These are phyloP conservation scores for Gambusia yucatana DNA, from an alignment of 2,797 vertebrate species.

Conservation along the genomic window DNA sequence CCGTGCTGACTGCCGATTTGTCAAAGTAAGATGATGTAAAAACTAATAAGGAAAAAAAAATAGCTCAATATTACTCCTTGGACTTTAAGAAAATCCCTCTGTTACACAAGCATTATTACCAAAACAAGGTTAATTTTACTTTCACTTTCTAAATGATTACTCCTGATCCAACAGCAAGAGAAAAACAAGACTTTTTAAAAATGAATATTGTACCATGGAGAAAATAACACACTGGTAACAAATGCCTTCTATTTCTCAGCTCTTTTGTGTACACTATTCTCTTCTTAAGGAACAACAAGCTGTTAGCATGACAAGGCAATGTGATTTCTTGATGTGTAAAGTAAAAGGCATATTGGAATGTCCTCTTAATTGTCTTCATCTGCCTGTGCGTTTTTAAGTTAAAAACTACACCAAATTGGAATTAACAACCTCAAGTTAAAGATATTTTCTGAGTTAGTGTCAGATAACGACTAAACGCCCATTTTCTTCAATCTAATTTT, in stretches of 20 bases:
- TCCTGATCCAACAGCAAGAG: background rate
- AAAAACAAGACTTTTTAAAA: background rate
- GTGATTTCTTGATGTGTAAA: background rate
- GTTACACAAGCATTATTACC: background rate
- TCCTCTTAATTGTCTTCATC: background rate
- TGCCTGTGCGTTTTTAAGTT: background rate
- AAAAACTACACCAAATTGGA: conserved; percentile 1
- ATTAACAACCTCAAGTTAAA: conserved; percentile 17
- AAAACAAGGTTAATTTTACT: conserved; percentile 18
- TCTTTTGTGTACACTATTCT: background rate
- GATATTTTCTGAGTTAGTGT: conserved; percentile 8
- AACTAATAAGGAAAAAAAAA: background rate
- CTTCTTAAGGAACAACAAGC: background rate
- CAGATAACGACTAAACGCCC: background rate
- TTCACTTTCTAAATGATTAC: conserved; percentile 53
- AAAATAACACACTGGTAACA: background rate
- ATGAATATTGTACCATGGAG: background rate
- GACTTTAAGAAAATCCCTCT: background rate
- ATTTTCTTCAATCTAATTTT: background rate
- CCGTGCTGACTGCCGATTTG: background rate
- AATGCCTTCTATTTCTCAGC: background rate
- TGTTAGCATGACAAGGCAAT: conserved; percentile 17
- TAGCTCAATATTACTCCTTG: background rate
- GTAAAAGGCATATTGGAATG: background rate
- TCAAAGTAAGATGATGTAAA: background rate